phyloP scores from a whole-genome alignment of 1,140 invertebrate genomes.

The Drosophila oshimai region DNA sequence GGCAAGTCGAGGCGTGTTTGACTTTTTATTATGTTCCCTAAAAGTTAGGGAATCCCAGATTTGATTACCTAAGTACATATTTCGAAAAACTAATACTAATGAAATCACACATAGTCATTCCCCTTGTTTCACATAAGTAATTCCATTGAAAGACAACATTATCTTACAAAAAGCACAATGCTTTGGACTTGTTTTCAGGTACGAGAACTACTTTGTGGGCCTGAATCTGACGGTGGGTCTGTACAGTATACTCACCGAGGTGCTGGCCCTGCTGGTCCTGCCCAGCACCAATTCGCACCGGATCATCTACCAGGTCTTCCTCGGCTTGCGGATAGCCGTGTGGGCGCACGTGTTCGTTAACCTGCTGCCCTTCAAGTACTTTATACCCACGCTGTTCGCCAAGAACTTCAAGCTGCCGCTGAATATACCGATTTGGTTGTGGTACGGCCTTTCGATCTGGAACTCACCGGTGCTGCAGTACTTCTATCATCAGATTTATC shows the following conservation, averaged over 20 bases:
- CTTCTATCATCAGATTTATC: slow-evolving; percentile 82
- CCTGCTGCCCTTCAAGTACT: slow-evolving; percentile 76
- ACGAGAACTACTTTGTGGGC: slow-evolving; percentile 81
- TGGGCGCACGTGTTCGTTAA: slow-evolving; percentile 78
- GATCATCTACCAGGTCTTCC: slow-evolving; percentile 72
- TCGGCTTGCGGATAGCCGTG: slow-evolving; percentile 68
- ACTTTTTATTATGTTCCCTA: neutral
- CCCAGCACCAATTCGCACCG: slow-evolving; percentile 65
- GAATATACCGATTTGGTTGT: slow-evolving; percentile 75
- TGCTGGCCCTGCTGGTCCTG: slow-evolving; percentile 62
- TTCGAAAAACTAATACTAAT: neutral
- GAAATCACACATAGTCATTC: no score
- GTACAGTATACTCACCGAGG: slow-evolving; percentile 75
- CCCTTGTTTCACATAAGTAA: no score
- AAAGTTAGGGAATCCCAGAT: neutral
- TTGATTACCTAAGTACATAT: no score
- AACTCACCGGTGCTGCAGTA: slow-evolving; percentile 80
- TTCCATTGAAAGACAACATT: neutral
- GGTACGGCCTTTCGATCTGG: slow-evolving; percentile 81
- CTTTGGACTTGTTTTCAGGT: slow-evolving; percentile 35
- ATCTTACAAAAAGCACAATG: neutral
- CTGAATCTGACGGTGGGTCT: slow-evolving; percentile 72
- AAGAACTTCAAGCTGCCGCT: slow-evolving; percentile 79
- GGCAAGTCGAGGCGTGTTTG: slow-evolving; percentile 35
- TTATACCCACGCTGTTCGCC: slow-evolving; percentile 77